Evolutionary conservation across 1,140 invertebrate species (phyloP).

Genomic region (Brachionus rubens): DNA sequence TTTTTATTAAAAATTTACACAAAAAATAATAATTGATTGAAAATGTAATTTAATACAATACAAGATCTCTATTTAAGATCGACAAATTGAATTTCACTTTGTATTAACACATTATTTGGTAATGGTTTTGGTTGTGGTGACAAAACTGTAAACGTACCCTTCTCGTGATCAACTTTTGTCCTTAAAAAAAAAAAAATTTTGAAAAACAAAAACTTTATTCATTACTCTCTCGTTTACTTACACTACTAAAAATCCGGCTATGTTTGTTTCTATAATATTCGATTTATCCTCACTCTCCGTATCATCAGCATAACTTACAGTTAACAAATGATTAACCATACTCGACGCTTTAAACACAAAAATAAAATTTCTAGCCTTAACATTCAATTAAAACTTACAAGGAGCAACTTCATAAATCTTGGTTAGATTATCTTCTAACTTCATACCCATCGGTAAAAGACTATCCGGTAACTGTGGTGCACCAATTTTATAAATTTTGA

Average conservation of each 20-base stretch:
- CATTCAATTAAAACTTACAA: conserved; percentile 53
- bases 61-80: conserved; percentile 51
- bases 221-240: too few relatives aligned
- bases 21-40: not conserved
- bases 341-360: conserved; percentile 62
- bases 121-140: conserved; percentile 86
- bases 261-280: conserved; percentile 74
- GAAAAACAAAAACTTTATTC: too few relatives aligned
- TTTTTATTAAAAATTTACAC: not conserved
- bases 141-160: conserved; percentile 78
- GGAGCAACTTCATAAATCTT: conserved; percentile 80
- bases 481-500: conserved; percentile 40
- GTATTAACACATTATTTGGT: conserved; percentile 66
- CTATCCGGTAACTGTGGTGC: conserved; percentile 85
- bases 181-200: conserved; percentile 64
- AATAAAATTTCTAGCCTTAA: not conserved
- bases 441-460: conserved; percentile 91
- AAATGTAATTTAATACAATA: too few relatives aligned
- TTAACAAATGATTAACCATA: conserved; percentile 80
- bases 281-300: conserved; percentile 62
- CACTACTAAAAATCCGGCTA: conserved; percentile 89
- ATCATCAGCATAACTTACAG: conserved; percentile 69
- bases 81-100: conserved; percentile 53
- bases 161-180: conserved; percentile 81
- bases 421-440: conserved; percentile 79